Percentiles rank a stretch among this genome's conserved stretches.
These are phyloP conservation scores for Spodoptera picta DNA, from an alignment of 2,888 invertebrate species.

Conservation along the genomic window DNA sequence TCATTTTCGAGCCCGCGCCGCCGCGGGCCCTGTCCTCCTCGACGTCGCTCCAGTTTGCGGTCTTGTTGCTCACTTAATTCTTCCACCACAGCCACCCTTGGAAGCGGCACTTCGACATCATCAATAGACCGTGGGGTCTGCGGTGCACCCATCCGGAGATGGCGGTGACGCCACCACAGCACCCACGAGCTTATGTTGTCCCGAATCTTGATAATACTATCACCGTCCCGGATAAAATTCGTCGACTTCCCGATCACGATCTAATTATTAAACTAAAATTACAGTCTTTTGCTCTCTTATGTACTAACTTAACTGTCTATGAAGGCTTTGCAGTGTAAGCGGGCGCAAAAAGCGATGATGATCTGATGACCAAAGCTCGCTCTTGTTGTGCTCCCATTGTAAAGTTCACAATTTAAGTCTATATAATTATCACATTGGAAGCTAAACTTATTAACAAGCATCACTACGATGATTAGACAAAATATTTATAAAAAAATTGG, in stretches of 20 bases:
- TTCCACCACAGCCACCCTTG: constrained; percentile 77
- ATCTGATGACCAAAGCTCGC: constrained; percentile 67
- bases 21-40: constrained; percentile 72
- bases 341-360: constrained; percentile 73
- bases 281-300: constrained; percentile 45
- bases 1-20: constrained; percentile 80
- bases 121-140: constrained; percentile 83
- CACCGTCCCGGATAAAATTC: constrained; percentile 58
- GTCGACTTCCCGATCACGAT: constrained; percentile 61
- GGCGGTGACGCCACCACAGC: constrained; percentile 86
- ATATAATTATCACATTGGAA: too few species aligned
- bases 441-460: too few species aligned
- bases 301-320: constrained; percentile 69
- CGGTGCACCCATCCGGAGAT: constrained; percentile 87
- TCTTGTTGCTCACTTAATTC: constrained; percentile 70
- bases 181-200: constrained; percentile 86
- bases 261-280: constrained; percentile 45
- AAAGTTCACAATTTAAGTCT: not conserved
- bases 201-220: constrained; percentile 80
- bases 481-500: constrained; percentile 67
- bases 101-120: constrained; percentile 80
- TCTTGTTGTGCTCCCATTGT: constrained; percentile 45
- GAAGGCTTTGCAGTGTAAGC: constrained; percentile 78
- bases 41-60: constrained; percentile 77
- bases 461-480: not conserved